Evolutionary conservation across 2,888 invertebrate genomes (phyloP).

Genomic region (Melitaea athalia): DNA sequence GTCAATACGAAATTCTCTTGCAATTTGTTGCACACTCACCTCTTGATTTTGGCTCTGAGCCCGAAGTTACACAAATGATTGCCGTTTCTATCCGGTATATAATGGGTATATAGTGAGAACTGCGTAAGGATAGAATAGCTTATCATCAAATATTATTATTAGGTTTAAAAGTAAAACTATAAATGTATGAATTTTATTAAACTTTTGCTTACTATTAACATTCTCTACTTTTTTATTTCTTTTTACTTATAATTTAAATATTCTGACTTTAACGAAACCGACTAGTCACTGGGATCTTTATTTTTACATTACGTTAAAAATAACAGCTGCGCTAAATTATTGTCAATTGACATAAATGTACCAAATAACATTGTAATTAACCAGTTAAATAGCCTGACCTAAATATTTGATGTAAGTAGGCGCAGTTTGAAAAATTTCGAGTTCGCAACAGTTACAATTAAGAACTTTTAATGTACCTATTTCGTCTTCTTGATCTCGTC

Average conservation of each 20-base stretch:
- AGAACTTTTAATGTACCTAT: too few species aligned
- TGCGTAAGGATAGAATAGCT: slow-evolving; percentile 16
- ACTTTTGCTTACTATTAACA: background rate
- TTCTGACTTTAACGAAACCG: too few species aligned
- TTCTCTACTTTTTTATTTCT: background rate
- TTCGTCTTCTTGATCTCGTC: too few species aligned
- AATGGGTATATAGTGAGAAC: too few species aligned
- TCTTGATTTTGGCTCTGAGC: slow-evolving; percentile 51
- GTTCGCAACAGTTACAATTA: too few species aligned
- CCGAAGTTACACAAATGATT: slow-evolving; percentile 50
- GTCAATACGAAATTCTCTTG: slow-evolving; percentile 39
- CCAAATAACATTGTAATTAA: slow-evolving; percentile 23
- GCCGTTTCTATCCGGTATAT: slow-evolving; percentile 40
- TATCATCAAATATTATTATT: slow-evolving; percentile 16
- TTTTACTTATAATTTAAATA: background rate
- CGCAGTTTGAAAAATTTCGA: background rate
- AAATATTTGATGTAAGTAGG: slow-evolving; percentile 1
- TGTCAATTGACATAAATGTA: slow-evolving; percentile 26
- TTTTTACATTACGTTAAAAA: background rate
- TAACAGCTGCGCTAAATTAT: background rate
- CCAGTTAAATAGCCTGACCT: slow-evolving; percentile 20
- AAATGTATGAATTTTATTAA: too few species aligned
- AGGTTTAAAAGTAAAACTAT: too few species aligned
- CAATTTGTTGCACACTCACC: slow-evolving; percentile 48
- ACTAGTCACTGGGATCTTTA: background rate